A percentile compares a stretch with the other conserved stretches of the same genome.
These are phyloP conservation scores for Penaeus chinensis DNA, from an alignment of 1,140 invertebrate genomes.

Conservation along the genomic window DNA sequence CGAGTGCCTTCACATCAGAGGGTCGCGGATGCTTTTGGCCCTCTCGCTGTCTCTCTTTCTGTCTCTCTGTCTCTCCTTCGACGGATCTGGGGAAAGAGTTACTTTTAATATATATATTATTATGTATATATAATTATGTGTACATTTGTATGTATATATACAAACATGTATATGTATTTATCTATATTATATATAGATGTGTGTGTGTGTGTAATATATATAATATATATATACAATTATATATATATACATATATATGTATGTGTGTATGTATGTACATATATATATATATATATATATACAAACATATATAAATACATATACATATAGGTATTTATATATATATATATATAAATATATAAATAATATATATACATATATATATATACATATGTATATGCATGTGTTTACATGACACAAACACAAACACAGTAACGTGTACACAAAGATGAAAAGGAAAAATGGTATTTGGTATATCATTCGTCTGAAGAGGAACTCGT, in stretches of 20 bases:
- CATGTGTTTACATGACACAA: no score
- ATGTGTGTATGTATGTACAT: neutral
- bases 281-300: slow-evolving; percentile 17
- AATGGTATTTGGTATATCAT: no score
- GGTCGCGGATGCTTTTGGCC: neutral
- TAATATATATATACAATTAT: neutral
- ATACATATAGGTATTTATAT: no score
- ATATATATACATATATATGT: slow-evolving; percentile 4
- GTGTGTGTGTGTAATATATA: slow-evolving; percentile 5
- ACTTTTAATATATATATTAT: neutral
- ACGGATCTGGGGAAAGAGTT: neutral
- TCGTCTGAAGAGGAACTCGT: no score
- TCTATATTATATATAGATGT: neutral
- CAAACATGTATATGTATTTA: neutral
- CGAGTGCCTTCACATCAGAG: neutral
- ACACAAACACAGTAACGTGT: no score
- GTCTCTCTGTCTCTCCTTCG: neutral
- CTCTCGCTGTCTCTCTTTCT: neutral
- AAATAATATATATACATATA: no score
- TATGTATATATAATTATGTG: neutral
- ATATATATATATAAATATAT: no score
- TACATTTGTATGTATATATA: neutral
- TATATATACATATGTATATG: no score
- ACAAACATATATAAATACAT: neutral
- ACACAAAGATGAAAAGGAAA: no score